Base-by-base conservation (phyloP, 37 sponge, comb jelly and placozoan genomes). In the Agelas oroides region DNA sequence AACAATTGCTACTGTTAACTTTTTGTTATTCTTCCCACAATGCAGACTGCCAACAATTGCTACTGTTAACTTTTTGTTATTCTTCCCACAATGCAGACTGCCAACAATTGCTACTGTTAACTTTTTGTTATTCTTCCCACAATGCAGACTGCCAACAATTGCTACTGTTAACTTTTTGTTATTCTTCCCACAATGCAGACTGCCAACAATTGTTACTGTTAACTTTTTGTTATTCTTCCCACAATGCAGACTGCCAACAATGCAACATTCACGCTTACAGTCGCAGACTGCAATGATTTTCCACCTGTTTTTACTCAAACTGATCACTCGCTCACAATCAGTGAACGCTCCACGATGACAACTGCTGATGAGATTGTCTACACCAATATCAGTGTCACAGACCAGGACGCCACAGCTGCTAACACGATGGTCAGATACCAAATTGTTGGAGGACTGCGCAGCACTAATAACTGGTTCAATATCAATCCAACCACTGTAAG, bases 261-360 rank as follows among this genome's bases (percentile, higher is more conserved):
- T 33, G 67, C 84, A n/a, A 66, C 41, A 11, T 36, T 77, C 6
- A 80, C 81, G 0, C 11, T 87, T 2, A 62, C 81, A 13, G 21
- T 87, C 32, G 39, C 75, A 23, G 88, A 87, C 80, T 79, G 80
- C 56, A 87, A 87, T 65, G 88, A 87, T 59, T 23, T 73, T 59
- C 68, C 88, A 66, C 88, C 88, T 25, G 28, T 80, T 41, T 74
- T 87, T 3, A n/a, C 30, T 30, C 46, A 53, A 24, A 65, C 64
- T 27, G 5, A 24, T 2, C 5, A 79, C 34, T 20, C 71, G 1
- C 12, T 68, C 40, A 60, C 55, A 15, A 54, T 86, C 35, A 27
- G 13, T 60, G 87, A 78, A 65, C 57, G 72, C 15, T 54, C 62
- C 54, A 66, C 70, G 2, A 41, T 16, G 0, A 27, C 75, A 65